Evolutionary conservation across 2,113 vertebrate genomes (phyloP), one percentile per base, ranked within the genome.

Genomic region (Zeus faber): DNA sequence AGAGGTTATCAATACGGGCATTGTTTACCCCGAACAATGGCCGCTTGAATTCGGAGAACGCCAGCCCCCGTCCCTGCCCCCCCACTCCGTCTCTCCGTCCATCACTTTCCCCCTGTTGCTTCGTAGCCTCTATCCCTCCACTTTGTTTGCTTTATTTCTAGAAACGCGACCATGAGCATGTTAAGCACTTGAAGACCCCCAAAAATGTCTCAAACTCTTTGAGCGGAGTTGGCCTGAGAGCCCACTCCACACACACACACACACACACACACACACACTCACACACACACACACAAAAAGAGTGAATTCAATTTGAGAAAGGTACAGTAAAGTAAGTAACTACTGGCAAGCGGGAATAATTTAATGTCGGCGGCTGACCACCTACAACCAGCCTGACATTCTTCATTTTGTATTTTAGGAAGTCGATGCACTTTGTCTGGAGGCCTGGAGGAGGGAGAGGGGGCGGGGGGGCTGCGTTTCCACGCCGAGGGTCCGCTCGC

Each of bases 11-110:
- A 81, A 68, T 76, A 68, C 58, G 21, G 31, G 57, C 54, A 80
- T 82, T 88, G 78, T 82, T 81, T 72, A 79, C 65, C 21, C 62
- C 60, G 46, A 59, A 83, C 76, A 87, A 84, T 78, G 63, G 66
- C 43, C 43, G 17, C 24, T 44, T 47, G 29, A 50, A 75, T 63
- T n/a, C n/a, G 54, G 44, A 74, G 40, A 69, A 58, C 65, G 35
- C 22, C 22, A 14, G 37, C 31, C 37, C 17, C n/a, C 6, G 39
- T 16, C 11, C 20, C 18, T 20, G 27, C 29, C n/a, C n/a, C n/a
- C n/a, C n/a, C n/a, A n/a, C n/a, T n/a, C n/a, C n/a, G n/a, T n/a
- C n/a, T n/a, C n/a, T n/a, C n/a, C n/a, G n/a, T n/a, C n/a, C 17
- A 5, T 59, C 10, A 18, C 41, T n/a, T n/a, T 22, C 1, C 26